Conservation (phyloP, 2,888 invertebrate species). For the Ceraclea dissimilis region DNA sequence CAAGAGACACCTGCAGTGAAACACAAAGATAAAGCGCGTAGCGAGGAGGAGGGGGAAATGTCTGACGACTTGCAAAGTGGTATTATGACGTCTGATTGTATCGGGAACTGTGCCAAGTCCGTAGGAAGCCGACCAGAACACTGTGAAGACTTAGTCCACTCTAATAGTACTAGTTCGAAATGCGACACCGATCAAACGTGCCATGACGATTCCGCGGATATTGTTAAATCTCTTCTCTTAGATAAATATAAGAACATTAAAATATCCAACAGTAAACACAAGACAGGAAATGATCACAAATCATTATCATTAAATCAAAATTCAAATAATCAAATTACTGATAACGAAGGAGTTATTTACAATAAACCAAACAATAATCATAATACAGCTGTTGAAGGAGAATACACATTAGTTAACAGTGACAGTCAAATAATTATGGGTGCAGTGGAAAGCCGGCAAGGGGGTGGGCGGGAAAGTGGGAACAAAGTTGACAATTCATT, state of each 20-base stretch:
- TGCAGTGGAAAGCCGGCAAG: slow-evolving; percentile 20
- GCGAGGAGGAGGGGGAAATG: neutral
- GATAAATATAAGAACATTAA: slow-evolving; percentile 12
- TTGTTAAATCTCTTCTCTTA: slow-evolving; percentile 4
- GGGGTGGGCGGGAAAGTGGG: slow-evolving; percentile 8
- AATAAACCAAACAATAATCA: neutral
- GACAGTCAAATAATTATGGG: slow-evolving; percentile 16
- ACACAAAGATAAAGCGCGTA: neutral
- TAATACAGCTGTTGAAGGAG: neutral
- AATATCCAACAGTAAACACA: neutral
- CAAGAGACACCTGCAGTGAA: slow-evolving; percentile 8
- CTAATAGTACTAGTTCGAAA: slow-evolving; percentile 14
- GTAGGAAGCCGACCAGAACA: slow-evolving; percentile 10
- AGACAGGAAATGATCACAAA: neutral
- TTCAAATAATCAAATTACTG: neutral
- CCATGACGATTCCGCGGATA: slow-evolving; percentile 10
- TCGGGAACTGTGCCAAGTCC: slow-evolving; percentile 12
- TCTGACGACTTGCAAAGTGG: slow-evolving; percentile 1
- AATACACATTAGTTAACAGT: neutral
- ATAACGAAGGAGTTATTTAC: neutral
- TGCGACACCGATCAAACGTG: slow-evolving; percentile 19
- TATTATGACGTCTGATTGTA: slow-evolving; percentile 7
- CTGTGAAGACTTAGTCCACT: slow-evolving; percentile 6
- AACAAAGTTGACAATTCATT: slow-evolving; percentile 5
- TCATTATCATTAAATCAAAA: too few relatives aligned